Conservation (phyloP, 92 coral and sea anemone genomes). For the Phenganax subtilis region DNA sequence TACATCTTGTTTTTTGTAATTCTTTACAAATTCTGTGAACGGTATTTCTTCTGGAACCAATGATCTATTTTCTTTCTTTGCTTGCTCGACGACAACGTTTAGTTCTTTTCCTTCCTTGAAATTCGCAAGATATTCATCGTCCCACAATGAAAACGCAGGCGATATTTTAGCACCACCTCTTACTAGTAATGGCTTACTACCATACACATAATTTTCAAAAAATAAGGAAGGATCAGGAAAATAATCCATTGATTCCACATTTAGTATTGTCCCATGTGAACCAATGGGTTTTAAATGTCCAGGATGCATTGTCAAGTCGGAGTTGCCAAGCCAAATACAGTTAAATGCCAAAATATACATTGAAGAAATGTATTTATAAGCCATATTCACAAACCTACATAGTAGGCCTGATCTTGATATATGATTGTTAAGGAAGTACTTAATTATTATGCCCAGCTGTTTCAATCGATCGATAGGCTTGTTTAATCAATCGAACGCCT, state of each 20-base stretch:
- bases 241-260: conserved; percentile 6
- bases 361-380: not conserved
- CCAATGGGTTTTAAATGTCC: conserved; percentile 33
- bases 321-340: not conserved
- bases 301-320: conserved; percentile 22
- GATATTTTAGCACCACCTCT: conserved; percentile 36
- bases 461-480: no score
- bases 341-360: no score
- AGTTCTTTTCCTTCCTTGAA: conserved; percentile 7
- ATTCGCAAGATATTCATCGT: conserved; percentile 24
- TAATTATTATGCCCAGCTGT: no score
- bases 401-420: no score
- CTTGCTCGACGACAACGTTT: conserved; percentile 34
- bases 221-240: conserved; percentile 22
- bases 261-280: conserved; percentile 11
- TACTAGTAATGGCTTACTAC: conserved; percentile 18
- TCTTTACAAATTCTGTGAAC: conserved; percentile 22
- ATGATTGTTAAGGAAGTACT: no score
- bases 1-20: conserved; percentile 19
- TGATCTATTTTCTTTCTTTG: conserved; percentile 33
- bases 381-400: not conserved
- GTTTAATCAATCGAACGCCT: no score
- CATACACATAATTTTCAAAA: conserved; percentile 26
- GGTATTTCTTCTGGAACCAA: conserved; percentile 21
- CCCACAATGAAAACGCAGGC: conserved; percentile 25